Base-by-base conservation (phyloP, 1,140 invertebrate genomes). In the Pentalonia nigronervosa region DNA sequence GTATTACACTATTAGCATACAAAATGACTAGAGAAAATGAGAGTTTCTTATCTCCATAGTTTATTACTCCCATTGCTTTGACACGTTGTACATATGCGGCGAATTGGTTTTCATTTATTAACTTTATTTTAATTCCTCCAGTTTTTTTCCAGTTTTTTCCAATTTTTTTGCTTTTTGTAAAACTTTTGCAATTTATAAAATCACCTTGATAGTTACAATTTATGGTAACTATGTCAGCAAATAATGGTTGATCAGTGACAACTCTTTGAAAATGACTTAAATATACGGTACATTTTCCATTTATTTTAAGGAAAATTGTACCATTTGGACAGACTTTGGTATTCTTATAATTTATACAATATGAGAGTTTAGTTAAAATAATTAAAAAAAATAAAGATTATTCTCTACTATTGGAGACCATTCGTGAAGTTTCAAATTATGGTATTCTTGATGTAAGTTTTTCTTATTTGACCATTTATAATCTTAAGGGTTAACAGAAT, bases 381-480 rank as follows among this genome's bases (percentile, higher is more conserved):
- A n/a, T n/a, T n/a, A n/a, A 30, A 47, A 84, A 84, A 84, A 84
- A 47, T 84, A 41, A 8, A 14, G 23, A 7, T n/a, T n/a, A n/a
- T n/a, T n/a, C n/a, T 84, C 21, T 8, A 84, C 47, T 9, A 84
- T 25, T 8, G 36, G 36, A 30, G 83, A 45, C 83, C 83, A 47
- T 84, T 84, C 83, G 9, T 45, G 47, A 25, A 21, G 41, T 45
- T 84, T 84, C 25, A 84, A 23, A 25, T 21, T 84, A 30, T 84
- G 36, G 47, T 84, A 84, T 36, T 34, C 36, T 25, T 41, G 36
- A 84, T 45, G 9, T 1, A 45, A 25, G 41, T 7, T 34, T 76
- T 76, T 76, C 9, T n/a, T 11, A 76, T 76, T n/a, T n/a, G 67
- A 76, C n/a, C 67, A 34, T 83, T 83, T 84, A 84, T 84, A 84